Base-by-base conservation (phyloP, 1,140 invertebrate genomes). In the Drosophila nannoptera region DNA sequence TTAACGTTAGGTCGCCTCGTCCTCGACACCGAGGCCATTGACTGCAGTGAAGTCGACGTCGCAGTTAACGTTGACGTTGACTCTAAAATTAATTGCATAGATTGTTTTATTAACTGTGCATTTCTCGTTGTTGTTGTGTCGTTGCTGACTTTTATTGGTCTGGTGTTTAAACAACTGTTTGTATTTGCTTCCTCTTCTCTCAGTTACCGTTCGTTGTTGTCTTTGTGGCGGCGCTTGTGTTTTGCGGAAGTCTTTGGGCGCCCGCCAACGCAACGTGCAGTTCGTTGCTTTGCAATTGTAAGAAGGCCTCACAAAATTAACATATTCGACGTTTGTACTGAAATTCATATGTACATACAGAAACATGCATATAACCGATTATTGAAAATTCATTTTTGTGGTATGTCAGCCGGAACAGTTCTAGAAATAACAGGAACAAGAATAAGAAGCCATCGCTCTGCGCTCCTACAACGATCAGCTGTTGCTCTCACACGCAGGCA, bases 191-290 rank as follows among this genome's bases (percentile, higher is more conserved):
- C 50, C 42, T 38, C 33, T 49, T 31, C 12, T 35, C 12, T 16
- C 7, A 14, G 12, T 45, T 16, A 45, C 43, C 43, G 43, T 53
- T 59, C 29, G 31, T 35, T 64, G 33, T 60, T 68, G 36, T 56
- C 69, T 82, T 83, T 83, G 66, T 83, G 81, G 73, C 74, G 58
- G 22, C 35, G 45, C 36, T 56, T 63, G 42, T 63, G 53, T 63
- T 48, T 66, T 73, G 59, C 75, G 78, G 80, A 84, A 83, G 80
- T 78, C 66, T 75, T 84, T 78, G 63, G 73, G 60, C 78, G 67
- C 55, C 81, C 80, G 80, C 76, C 80, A 73, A 83, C 80, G 81
- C 80, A 83, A 84, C 80, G 73, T 80, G 76, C 76, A 63, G 62
- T 64, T 66, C 63, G 62, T 58, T 66, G 69, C 66, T 84, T 84